A percentile compares a stretch with the other conserved stretches of the same genome.
phyloP scores from a whole-genome alignment of 1,140 invertebrate species.

The Drosophila erecta region DNA sequence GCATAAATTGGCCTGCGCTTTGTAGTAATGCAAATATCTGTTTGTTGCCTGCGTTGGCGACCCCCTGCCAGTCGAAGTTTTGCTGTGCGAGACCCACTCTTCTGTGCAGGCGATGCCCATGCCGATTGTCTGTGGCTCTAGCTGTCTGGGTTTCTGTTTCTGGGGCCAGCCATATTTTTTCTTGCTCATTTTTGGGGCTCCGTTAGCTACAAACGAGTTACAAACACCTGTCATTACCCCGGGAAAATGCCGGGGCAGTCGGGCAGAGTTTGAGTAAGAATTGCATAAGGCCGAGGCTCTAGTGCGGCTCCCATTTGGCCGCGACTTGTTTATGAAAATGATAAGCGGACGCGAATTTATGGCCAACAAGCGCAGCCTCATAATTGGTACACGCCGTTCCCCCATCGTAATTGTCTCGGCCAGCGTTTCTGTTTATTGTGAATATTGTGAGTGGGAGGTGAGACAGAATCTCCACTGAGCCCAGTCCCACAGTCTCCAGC shows the following conservation, averaged over 20 bases:
- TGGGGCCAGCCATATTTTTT: constrained; percentile 25
- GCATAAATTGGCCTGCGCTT: constrained; percentile 78
- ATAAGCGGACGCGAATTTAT: constrained; percentile 80
- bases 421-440: constrained; percentile 6
- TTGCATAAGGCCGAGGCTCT: constrained; percentile 68
- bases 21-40: constrained; percentile 83
- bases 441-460: constrained; percentile 11
- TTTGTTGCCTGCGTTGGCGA: constrained; percentile 70
- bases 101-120: constrained; percentile 41
- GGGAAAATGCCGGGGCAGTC: constrained; percentile 56
- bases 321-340: constrained; percentile 83
- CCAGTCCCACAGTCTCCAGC: not conserved
- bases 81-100: constrained; percentile 26
- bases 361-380: constrained; percentile 69
- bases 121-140: constrained; percentile 58
- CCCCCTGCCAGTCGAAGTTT: constrained; percentile 32
- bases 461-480: constrained; percentile 36
- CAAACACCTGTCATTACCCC: constrained; percentile 82
- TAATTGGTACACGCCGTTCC: constrained; percentile 67
- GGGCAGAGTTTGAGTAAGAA: constrained; percentile 40
- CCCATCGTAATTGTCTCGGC: constrained; percentile 32
- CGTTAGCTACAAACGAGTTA: constrained; percentile 78
- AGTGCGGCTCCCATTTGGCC: constrained; percentile 53
- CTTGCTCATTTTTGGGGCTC: constrained; percentile 29
- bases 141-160: constrained; percentile 29